Base-by-base conservation (phyloP, 2,888 invertebrate genomes). In the Zhengitettix transpicula region DNA sequence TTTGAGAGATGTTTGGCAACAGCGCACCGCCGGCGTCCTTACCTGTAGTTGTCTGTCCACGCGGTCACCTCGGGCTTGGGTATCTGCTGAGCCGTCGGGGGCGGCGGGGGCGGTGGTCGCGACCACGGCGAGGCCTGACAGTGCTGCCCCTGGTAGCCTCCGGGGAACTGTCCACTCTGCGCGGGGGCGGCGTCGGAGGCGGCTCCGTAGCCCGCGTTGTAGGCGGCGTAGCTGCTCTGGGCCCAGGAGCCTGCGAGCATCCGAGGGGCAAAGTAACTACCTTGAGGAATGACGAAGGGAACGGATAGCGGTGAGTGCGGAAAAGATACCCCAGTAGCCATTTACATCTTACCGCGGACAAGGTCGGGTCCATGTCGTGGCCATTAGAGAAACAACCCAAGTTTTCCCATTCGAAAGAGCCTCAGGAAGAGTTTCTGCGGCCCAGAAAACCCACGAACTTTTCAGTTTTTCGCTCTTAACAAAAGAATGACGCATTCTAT, bases 121-220 rank as follows among this genome's bases (percentile, higher is more conserved):
- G 47, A 14, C 47, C 47, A 47, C 47, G 47, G 47, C 47, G 47
- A 47, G 14, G 14, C 47, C 47, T 47, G 47, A 8, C 47, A 47
- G 47, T 47, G 47, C 47, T 47, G 47, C 47, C 12, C 47, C 47
- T 12, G 28, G 28, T 28, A 28, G 28, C 28, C 28, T n/a, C 47
- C 47, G 47, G 14, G 14, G 47, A n/a, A 12, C 47, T 12, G 14
- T 2, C 47, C 47, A 8, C 47, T 47, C 14, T n/a, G 14, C 5
- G 14, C 47, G 14, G 47, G 14, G 14, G 47, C 47, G 14, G 47
- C 47, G 14, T 14, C 47, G 14, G 47, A 12, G 14, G 70, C 70
- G 71, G 66, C 71, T 1, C 57, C 64, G 60, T 65, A 65, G 11
- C 65, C 63, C 9, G 64, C 65, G 47, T 47, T 47, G 40, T 55